Percentiles rank a stretch among this genome's conserved stretches.
Evolutionary conservation across 2,888 invertebrate genomes (phyloP).

Genomic region (Dasysyrphus tricinctus): DNA sequence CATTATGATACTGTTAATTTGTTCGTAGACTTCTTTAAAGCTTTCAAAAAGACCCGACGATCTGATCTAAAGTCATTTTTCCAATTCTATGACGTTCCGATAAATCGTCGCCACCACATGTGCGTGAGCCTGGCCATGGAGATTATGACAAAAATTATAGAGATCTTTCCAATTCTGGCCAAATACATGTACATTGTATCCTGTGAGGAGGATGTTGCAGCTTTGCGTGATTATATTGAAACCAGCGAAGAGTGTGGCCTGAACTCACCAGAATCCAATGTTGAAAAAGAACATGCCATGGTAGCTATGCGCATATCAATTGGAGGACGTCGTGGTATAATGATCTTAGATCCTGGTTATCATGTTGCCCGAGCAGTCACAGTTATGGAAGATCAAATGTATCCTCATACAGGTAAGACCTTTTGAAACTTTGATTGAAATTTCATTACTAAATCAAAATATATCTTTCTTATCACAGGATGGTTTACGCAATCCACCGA

Average conservation of each 20-base stretch:
- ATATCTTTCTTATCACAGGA: conserved; percentile 83
- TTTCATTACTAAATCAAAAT: background rate
- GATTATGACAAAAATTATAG: conserved; percentile 88
- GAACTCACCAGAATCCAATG: conserved; percentile 82
- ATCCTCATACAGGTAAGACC: conserved; percentile 90
- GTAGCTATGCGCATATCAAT: conserved; percentile 90
- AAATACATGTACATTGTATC: conserved; percentile 90
- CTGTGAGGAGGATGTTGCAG: conserved; percentile 92
- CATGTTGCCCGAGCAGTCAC: conserved; percentile 94
- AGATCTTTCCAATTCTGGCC: conserved; percentile 88
- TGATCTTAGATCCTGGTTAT: conserved; percentile 95
- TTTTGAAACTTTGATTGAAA: background rate
- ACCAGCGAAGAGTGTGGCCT: conserved; percentile 84
- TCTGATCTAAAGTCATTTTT: conserved; percentile 89
- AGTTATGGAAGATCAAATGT: conserved; percentile 92
- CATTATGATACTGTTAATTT: conserved; percentile 96
- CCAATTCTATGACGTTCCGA: conserved; percentile 90
- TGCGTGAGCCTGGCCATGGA: conserved; percentile 95
- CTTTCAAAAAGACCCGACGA: conserved; percentile 87
- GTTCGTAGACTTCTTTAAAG: conserved; percentile 88
- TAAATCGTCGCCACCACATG: conserved; percentile 91
- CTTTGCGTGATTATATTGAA: conserved; percentile 86
- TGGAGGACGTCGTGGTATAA: conserved; percentile 89
- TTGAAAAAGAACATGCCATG: conserved; percentile 95
- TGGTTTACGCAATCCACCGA: conserved; percentile 94